Conservation (phyloP, 1,140 invertebrate genomes). For the Achroia grisella region DNA sequence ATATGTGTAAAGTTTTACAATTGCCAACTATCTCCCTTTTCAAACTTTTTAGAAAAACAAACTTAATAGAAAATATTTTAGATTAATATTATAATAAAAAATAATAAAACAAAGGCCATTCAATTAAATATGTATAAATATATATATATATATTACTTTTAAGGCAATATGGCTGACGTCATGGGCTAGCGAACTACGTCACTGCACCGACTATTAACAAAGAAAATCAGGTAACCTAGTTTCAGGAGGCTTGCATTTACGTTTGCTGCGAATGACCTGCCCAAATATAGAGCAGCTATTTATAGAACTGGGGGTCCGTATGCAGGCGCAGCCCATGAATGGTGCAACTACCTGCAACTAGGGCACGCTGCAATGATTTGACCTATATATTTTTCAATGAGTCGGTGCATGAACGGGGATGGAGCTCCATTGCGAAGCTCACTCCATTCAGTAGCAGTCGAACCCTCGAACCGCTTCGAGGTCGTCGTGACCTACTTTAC, state of each 20-base stretch:
- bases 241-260: constrained; percentile 61
- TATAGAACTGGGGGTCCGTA: constrained; percentile 45
- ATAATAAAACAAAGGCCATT: too few species aligned
- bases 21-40: too few species aligned
- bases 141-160: background rate
- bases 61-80: too few species aligned
- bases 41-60: background rate
- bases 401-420: constrained; percentile 59
- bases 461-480: constrained; percentile 41
- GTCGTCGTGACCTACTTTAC: constrained; percentile 51
- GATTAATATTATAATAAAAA: too few species aligned
- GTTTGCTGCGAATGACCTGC: constrained; percentile 61
- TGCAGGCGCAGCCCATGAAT: constrained; percentile 44
- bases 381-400: constrained; percentile 72
- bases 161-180: constrained; percentile 42
- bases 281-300: constrained; percentile 69
- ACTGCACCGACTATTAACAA: constrained; percentile 50
- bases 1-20: too few species aligned
- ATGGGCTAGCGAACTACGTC: constrained; percentile 47
- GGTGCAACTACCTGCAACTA: constrained; percentile 55
- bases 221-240: constrained; percentile 70
- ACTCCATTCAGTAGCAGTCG: constrained; percentile 64
- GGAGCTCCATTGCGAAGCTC: constrained; percentile 47
- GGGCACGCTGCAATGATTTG: constrained; percentile 67
- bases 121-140: too few species aligned